A percentile compares a stretch with the other conserved stretches of the same genome.
These are phyloP conservation scores for Thymelicus sylvestris DNA, from an alignment of 2,888 invertebrate species.

Conservation along the genomic window DNA sequence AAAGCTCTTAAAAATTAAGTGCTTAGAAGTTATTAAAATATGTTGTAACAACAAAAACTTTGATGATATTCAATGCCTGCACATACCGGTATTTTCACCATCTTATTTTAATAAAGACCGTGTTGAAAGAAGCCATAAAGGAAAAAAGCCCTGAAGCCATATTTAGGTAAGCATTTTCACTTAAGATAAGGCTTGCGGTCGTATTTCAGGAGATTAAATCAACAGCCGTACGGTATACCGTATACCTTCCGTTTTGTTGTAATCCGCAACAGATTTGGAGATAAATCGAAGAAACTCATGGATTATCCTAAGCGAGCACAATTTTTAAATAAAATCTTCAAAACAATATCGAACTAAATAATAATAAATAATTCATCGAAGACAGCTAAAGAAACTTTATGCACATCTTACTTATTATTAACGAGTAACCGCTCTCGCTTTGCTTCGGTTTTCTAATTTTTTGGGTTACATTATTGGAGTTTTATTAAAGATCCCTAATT, in stretches of 20 bases:
- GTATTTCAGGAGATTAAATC: slow-evolving; percentile 38
- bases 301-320: background rate
- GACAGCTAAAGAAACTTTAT: no score
- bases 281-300: slow-evolving; percentile 22
- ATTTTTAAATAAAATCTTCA: background rate
- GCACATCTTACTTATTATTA: no score
- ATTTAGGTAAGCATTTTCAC: slow-evolving; percentile 37
- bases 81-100: background rate
- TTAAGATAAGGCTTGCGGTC: slow-evolving; percentile 30
- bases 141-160: slow-evolving; percentile 34
- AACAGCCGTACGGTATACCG: slow-evolving; percentile 17
- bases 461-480: no score
- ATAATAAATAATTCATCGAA: no score
- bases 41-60: no score
- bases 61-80: background rate
- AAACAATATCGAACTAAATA: no score
- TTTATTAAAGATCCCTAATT: no score
- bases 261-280: slow-evolving; percentile 30
- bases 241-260: slow-evolving; percentile 26
- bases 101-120: slow-evolving; percentile 27
- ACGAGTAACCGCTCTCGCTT: no score
- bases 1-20: no score
- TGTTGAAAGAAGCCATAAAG: slow-evolving; percentile 23
- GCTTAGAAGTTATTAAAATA: no score
- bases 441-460: no score